Base-by-base conservation (phyloP, 2,113 vertebrate species). In the Cnemophilus loriae region DNA sequence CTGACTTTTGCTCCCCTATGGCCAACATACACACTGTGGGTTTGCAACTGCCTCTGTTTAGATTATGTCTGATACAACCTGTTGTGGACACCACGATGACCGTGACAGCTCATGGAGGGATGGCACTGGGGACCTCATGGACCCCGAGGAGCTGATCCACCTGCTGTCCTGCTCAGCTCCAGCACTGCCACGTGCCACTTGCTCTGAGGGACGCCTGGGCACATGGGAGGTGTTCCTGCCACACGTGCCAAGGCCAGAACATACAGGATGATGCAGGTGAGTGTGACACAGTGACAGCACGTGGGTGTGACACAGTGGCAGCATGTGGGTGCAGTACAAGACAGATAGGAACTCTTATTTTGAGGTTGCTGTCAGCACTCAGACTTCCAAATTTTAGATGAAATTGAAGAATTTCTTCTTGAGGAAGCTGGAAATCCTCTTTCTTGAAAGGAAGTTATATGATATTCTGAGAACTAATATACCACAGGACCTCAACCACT, bases 81-180 rank as follows among this genome's bases (percentile, higher is more conserved):
- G 4, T 17, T 37, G 61, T 77, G n/a, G 33, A 17, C 7, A 27
- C 26, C 37, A 46, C 0, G 0, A 13, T 18, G 67, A 59, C 87
- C 24, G 1, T 11, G 41, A 27, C 12, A 21, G 42, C 33, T 9
- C 46, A 46, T 3, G n/a, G 39, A 75, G 20, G 32, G 55, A 47
- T 1, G 5, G 13, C 60, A 15, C 0, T 0, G 3, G 13, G 41
- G 46, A 47, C 39, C 56, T 81, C 26, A 5, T 3, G 56, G 52
- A 39, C 37, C 32, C 33, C 11, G 55, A 68, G 33, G 35, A 27
- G 11, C 41, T 87, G 50, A 61, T 50, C 28, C 3, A n/a, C 35
- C 59, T 27, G 47, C 11, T 32, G 32, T 64, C 33, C 41, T 63
- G 55, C 60, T 75, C 42, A 81, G 55, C 32, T 65, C 46, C 68